Conservation (phyloP, 2,888 invertebrate species). For the Aphidius colemani region DNA sequence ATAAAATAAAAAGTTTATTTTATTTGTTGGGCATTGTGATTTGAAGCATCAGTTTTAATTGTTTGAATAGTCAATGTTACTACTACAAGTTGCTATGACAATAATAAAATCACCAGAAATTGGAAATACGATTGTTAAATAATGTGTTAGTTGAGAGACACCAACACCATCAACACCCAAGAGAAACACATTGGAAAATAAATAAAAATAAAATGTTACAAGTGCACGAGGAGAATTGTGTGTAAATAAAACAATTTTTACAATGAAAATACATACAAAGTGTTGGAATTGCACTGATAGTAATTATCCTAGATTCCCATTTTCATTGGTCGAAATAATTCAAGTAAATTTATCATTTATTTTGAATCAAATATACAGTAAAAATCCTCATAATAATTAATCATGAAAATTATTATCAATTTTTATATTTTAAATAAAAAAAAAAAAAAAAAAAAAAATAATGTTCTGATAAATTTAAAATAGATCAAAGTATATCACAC, state of each 20-base stretch:
- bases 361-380: too few relatives aligned
- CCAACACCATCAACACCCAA: slow-evolving; percentile 7
- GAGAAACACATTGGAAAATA: slow-evolving; percentile 1
- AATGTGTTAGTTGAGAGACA: slow-evolving; percentile 10
- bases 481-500: too few relatives aligned
- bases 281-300: slow-evolving; percentile 17
- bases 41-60: slow-evolving; percentile 3
- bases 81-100: too few relatives aligned
- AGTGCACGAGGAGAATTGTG: slow-evolving; percentile 14
- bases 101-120: slow-evolving; percentile 3
- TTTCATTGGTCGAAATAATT: slow-evolving; percentile 12
- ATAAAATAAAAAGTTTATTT: neutral
- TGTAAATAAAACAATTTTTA: slow-evolving; percentile 17
- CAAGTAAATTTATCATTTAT: too few relatives aligned
- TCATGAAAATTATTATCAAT: too few relatives aligned
- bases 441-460: too few relatives aligned
- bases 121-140: slow-evolving; percentile 6
- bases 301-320: slow-evolving; percentile 9
- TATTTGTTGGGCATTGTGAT: neutral
- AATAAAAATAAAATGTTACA: neutral
- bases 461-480: too few relatives aligned
- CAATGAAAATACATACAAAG: slow-evolving; percentile 18
- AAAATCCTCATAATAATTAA: too few relatives aligned
- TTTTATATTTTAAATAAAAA: too few relatives aligned
- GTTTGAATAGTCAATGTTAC: neutral